Evolutionary conservation across 2,888 invertebrate genomes (phyloP), one percentile per base, ranked within the genome.

Genomic region (Carpatolechia fugitivella): DNA sequence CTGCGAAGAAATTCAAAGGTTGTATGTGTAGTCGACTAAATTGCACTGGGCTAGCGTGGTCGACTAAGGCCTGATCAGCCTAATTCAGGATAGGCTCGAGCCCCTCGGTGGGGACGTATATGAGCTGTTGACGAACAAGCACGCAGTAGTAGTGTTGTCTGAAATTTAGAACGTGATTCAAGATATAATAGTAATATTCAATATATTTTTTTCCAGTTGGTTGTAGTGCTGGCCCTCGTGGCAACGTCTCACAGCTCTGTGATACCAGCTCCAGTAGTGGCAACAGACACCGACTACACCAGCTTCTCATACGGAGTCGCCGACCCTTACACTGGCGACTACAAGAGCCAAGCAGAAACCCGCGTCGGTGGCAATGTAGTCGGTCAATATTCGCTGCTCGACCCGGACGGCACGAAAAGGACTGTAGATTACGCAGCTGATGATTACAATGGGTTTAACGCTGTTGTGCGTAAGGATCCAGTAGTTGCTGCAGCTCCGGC

Each of bases 351-450:
- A 72, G 91, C 91, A 50, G 93, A 93, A 76, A 90, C 89, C 24
- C 91, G 93, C 14, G 87, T 90, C 51, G 93, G 93, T 16, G 92
- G 92, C 73, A 91, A 88, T 56, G 93, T 93, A n/a, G 91, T 91
- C 40, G 82, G 83, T 24, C 80, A 83, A 68, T 83, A 83, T 66
- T 83, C 83, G n/a, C 71, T 82, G 33, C 69, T 92, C 78, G 72
- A 91, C 66, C 85, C 93, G 1, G 93, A 93, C 72, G 93, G 93
- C 62, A 91, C 90, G 7, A 82, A 81, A 60, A 90, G 93, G 57
- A 91, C 91, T 11, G 93, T 93, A 1, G 92, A 93, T 62, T 93
- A 93, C 62, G 69, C 75, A 14, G 80, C 82, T 35, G 76, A 84
- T 60, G 72, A 82, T 49, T 73, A 76, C 30, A 68, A 75, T 60